Conservation (phyloP, 2,888 invertebrate species). For the Machimus atricapillus region DNA sequence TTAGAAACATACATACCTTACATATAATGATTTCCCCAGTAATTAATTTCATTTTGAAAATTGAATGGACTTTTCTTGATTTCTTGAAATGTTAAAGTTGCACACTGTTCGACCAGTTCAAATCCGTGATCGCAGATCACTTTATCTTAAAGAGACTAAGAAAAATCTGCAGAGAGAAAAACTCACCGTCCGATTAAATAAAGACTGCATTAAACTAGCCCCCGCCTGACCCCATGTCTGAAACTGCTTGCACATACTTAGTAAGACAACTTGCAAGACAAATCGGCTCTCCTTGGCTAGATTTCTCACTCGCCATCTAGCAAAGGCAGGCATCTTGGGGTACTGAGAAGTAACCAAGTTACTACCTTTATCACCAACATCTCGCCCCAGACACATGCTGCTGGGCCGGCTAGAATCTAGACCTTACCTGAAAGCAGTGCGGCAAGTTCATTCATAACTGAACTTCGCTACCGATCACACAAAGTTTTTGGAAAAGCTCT, state of each 20-base stretch:
- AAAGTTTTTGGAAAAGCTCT: slow-evolving; percentile 52
- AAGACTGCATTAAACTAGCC: background rate
- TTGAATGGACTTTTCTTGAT: background rate
- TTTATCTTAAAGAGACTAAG: background rate
- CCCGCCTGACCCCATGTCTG: background rate
- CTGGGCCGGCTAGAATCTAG: background rate
- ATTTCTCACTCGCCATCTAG: background rate
- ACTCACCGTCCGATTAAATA: background rate
- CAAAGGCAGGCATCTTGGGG: background rate
- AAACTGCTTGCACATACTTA: background rate
- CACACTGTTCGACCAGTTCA: background rate
- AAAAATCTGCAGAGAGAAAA: background rate
- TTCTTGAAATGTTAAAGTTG: background rate
- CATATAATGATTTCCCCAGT: too few relatives aligned
- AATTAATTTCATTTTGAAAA: background rate
- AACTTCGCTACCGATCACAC: slow-evolving; percentile 59
- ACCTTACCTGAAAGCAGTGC: background rate
- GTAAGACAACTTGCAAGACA: background rate
- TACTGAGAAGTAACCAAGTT: background rate
- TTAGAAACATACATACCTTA: too few relatives aligned
- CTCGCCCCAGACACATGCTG: background rate
- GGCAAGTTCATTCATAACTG: slow-evolving; percentile 58
- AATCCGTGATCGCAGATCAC: background rate
- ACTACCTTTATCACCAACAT: background rate
- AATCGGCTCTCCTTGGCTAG: background rate